phyloP scores from a whole-genome alignment of 2,113 vertebrate species.

The Aleadryas rufinucha region DNA sequence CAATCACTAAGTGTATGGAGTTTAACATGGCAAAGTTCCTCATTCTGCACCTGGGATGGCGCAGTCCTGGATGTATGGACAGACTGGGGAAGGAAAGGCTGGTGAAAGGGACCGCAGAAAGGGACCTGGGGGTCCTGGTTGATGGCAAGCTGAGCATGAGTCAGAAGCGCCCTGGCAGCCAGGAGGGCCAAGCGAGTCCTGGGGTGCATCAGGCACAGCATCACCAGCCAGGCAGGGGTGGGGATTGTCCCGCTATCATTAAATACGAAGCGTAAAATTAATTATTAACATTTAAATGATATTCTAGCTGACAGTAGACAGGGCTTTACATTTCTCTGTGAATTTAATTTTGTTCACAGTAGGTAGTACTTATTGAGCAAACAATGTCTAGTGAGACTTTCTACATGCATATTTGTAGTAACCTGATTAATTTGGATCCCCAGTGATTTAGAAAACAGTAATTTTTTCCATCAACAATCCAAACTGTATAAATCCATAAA shows the following conservation, averaged over 20 bases:
- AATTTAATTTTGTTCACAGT: not conserved
- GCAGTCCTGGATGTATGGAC: not conserved
- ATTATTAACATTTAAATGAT: not conserved
- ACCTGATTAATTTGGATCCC: not conserved
- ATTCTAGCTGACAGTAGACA: not conserved
- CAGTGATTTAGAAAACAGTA: not conserved
- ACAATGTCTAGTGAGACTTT: not conserved
- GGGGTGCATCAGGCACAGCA: not conserved
- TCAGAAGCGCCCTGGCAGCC: not conserved
- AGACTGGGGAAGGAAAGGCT: not conserved
- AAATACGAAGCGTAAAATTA: not conserved
- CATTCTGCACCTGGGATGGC: not conserved
- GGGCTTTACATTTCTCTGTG: not conserved
- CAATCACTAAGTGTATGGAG: too few species aligned
- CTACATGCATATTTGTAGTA: not conserved
- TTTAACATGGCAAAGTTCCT: not conserved
- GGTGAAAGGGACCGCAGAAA: not conserved
- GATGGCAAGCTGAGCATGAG: fast-evolving
- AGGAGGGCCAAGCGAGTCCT: fast-evolving
- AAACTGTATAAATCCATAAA: not conserved
- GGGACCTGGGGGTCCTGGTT: not conserved
- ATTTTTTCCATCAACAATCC: not conserved
- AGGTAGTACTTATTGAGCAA: not conserved
- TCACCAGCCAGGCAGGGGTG: fast-evolving
- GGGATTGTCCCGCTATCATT: fast-evolving